Percentiles rank a stretch among this genome's conserved stretches.
Evolutionary conservation across 2,888 invertebrate genomes (phyloP).

Genomic region (Thecocarcelia acutangulata): DNA sequence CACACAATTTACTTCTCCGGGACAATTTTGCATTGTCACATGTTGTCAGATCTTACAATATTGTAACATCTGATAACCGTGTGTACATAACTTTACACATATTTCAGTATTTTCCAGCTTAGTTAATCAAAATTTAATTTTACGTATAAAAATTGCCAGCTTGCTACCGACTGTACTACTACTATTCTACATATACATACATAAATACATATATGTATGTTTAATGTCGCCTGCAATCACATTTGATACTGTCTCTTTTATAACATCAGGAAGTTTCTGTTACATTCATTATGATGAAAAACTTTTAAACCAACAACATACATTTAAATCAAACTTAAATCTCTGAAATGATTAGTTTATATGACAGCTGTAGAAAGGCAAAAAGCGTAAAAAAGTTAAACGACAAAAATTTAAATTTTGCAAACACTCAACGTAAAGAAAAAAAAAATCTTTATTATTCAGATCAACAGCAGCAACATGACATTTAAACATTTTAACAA

Average conservation of each 20-base stretch:
- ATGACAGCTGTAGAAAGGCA: slow-evolving; percentile 35
- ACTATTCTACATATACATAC: too few relatives aligned
- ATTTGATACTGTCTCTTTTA: neutral
- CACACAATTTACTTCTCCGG: too few relatives aligned
- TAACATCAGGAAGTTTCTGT: slow-evolving; percentile 46
- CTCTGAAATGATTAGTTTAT: slow-evolving; percentile 52
- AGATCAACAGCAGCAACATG: slow-evolving; percentile 33
- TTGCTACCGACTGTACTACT: slow-evolving; percentile 13
- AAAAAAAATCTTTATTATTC: slow-evolving; percentile 28
- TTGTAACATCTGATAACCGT: too few relatives aligned
- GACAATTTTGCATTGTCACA: too few relatives aligned
- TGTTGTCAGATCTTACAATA: too few relatives aligned
- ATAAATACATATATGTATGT: neutral
- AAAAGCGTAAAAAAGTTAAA: slow-evolving; percentile 5
- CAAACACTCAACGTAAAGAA: slow-evolving; percentile 20
- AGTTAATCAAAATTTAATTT: too few relatives aligned
- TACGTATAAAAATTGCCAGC: too few relatives aligned
- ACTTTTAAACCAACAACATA: slow-evolving; percentile 13
- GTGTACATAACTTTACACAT: too few relatives aligned
- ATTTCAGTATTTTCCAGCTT: too few relatives aligned
- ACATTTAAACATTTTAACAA: slow-evolving; percentile 45
- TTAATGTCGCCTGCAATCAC: neutral
- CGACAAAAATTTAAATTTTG: slow-evolving; percentile 32
- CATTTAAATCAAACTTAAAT: slow-evolving; percentile 41
- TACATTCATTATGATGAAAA: slow-evolving; percentile 18